Evolutionary conservation across 64 coral and sea anemone species (phyloP), one percentile per base, ranked within the genome.

Genomic region (Pocillopora damicornis): DNA sequence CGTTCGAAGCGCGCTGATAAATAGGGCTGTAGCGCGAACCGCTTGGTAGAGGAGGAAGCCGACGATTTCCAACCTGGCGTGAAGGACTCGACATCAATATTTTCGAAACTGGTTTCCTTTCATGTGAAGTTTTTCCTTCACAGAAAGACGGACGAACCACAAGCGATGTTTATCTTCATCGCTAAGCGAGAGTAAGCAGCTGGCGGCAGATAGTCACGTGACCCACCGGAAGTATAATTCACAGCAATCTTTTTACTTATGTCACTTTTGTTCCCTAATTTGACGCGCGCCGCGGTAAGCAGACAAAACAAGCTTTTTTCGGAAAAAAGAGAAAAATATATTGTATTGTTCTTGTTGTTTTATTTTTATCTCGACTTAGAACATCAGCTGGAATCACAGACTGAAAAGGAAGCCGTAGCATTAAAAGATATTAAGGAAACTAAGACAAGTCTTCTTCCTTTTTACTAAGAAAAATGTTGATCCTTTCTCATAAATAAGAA

Each of bases 21-120:
- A 63, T 87, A 1, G 83, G 83, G 51, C 83, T 87, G 2, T 77
- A 76, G 18, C 83, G 38, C 15, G 90, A 87, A 61, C 90, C 77
- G 58, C 77, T 92, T 13, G 90, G 90, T 30, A 92, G 37, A 30
- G 90, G 90, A 12, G 90, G 90, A 56, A 92, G 76, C 11, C 90
- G 81, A n/a, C 90, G 83, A 59, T 92, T 92, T 20, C 82, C 84
- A 11, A 92, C 86, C 74, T 92, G 90, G 5, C 90, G 75, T 20
- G 90, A 92, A 87, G 90, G 90, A 73, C 90, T 92, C 68, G 90
- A 92, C 90, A 92, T 92, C 61, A 85, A 13, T 37, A 85, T 72
- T 38, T 58, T 22, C 23, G 20, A 71, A 58, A 58, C 10, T 63
- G 17, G 64, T 85, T n/a, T 23, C 13, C 38, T 58, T 58, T 85